phyloP scores from a whole-genome alignment of 2,113 vertebrate species.

The Caretta caretta region DNA sequence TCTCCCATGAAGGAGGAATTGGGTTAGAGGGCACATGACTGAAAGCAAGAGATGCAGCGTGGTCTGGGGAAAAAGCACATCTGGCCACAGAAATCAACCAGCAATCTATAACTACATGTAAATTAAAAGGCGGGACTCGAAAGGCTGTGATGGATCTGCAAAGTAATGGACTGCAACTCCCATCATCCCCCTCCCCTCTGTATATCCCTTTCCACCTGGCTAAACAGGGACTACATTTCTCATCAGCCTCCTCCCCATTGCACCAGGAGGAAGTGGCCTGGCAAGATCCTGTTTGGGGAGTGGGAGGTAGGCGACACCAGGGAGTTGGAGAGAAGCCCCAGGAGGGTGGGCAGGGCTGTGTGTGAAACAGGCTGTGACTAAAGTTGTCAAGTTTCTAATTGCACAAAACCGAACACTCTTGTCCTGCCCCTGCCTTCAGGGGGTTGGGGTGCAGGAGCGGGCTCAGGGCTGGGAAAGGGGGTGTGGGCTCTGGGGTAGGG shows the following conservation, averaged over 20 bases:
- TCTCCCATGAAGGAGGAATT: fast-evolving
- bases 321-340: not conserved
- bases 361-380: not conserved
- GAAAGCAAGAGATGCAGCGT: not conserved
- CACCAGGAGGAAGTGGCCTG: not conserved
- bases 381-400: too few relatives aligned
- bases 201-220: not conserved
- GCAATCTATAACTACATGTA: constrained; percentile 5
- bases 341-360: not conserved
- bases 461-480: too few relatives aligned
- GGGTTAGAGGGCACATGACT: not conserved
- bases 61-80: not conserved
- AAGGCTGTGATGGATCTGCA: not conserved
- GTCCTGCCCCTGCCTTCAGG: too few relatives aligned
- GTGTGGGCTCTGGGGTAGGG: too few relatives aligned
- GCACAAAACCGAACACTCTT: too few relatives aligned
- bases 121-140: not conserved
- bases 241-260: not conserved
- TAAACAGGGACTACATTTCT: not conserved
- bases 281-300: not conserved
- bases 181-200: not conserved
- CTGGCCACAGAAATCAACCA: not conserved
- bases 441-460: too few relatives aligned
- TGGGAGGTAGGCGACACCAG: not conserved
- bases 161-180: not conserved